Evolutionary conservation across 2,888 invertebrate species (phyloP), one percentile per base, ranked within the genome.

Genomic region (Nomada ferruginata): DNA sequence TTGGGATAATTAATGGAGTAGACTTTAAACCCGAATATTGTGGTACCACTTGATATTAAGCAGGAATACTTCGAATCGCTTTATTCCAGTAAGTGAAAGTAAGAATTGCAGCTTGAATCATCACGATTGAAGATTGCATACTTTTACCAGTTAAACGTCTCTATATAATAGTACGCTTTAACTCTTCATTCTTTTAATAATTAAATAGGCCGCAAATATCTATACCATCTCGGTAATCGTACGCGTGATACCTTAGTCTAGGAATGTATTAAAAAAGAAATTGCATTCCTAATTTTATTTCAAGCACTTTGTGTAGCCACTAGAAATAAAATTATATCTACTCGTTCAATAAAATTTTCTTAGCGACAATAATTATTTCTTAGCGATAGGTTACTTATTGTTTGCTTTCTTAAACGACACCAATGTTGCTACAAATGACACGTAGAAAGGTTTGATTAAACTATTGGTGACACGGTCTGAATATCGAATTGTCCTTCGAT

Each of bases 401-500:
- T 72, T 70, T 79, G 59, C 18, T 2, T 29, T 18, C 15, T 18
- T 57, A 52, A 59, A 63, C 42, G 50, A 50, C 47, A 29, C 11
- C 15, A 7, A n/a, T 55, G 71, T 64, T 63, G 55, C 42, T 52
- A 69, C 60, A 65, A 72, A 65, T 53, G 65, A 77, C 53, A 68
- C 73, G 60, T 65, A 55, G 65, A 20, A 59, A 64, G 76, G 65
- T 70, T 83, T 72, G 47, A 72, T 73, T 79, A 69, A 71, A 69
- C 75, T 26, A 73, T 57, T 64, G 47, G n/a, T 79, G 78, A 73
- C 73, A 76, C 64, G 68, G 18, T 52, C 53, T 72, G 68, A 53
- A 68, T 76, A 73, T 84, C 65, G 50, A 79, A 69, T 59, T 55
- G 75, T 78, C 71, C 79, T 82, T 82, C 73, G 73, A 74, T 73